Base-by-base conservation (phyloP, 2,888 invertebrate species). In the Carterocephalus palaemon region DNA sequence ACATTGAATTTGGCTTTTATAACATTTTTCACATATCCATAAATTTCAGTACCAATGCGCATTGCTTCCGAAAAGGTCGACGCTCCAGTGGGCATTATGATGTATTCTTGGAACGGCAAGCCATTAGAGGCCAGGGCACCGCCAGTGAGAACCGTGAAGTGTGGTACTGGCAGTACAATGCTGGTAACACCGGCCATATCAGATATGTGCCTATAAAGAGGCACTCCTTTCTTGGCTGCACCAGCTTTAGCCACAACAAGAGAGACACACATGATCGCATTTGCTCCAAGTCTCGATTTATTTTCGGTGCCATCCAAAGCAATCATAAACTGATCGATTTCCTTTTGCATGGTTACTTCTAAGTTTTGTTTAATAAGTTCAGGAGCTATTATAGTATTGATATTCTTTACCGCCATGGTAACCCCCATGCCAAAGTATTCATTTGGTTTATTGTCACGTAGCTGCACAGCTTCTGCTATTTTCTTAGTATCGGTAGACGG, bases 101-200 rank as follows among this genome's bases (percentile, higher is more conserved):
- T 93, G 83, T 98, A 98, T 80, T 98, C 97, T 80, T 96, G 96
- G 92, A 97, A 96, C 41, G 96, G 96, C 59, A 97, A 80, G 67
- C 96, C 97, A 83, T 99, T 99, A 46, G 97, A 98, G 56, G 99
- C 96, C 62, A 99, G 95, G 12, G 93, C 93, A 12, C 99, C 99
- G 41, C 99, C 99, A 62, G 97, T 98, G 77, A 99, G 95, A 8
- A 98, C 95, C 67, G 98, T 98, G 78, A 99, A 97, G 36, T 98
- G 97, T 9, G 99, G 99, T 2, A 97, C 96, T 2, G 99, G 99
- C 38, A 99, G 88, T 58, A 98, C 92, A 53, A 99, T 93, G 20
- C 95, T 90, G 45, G 90, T 91, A 62, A 95, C 95, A 52, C 95
- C 96, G 49, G 97, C 96, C 77, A 99, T 90, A 69, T 98, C 96